Conservation (phyloP, 1,140 invertebrate genomes). For the Drosophila kanapiae region DNA sequence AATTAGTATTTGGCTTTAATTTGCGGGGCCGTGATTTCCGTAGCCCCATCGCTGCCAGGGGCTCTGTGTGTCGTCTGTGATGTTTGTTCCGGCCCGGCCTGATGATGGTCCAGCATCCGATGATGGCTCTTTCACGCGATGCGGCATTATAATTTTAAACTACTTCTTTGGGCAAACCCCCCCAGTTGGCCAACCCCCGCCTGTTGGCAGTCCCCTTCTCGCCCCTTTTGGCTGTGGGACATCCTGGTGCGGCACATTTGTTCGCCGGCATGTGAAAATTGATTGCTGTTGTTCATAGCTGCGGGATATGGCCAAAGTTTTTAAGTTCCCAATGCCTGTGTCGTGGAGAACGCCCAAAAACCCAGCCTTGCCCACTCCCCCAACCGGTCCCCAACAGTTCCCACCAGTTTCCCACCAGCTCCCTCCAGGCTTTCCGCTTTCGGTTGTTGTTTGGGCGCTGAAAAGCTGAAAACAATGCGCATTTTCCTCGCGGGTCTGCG, state of each 20-base stretch:
- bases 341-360: constrained; percentile 22
- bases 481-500: constrained; percentile 78
- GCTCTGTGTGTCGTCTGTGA: constrained; percentile 12
- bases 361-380: constrained; percentile 5
- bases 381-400: neutral
- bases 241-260: constrained; percentile 76
- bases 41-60: neutral
- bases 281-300: constrained; percentile 82
- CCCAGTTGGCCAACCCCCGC: neutral
- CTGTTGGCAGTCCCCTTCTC: neutral
- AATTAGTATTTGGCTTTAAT: constrained; percentile 20
- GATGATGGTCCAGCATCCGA: constrained; percentile 46
- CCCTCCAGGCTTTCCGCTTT: constrained; percentile 19
- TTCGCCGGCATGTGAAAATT: constrained; percentile 81
- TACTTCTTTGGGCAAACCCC: constrained; percentile 39
- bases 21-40: constrained; percentile 15
- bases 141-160: constrained; percentile 78
- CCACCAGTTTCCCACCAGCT: constrained; percentile 1
- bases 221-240: constrained; percentile 23
- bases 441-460: constrained; percentile 69
- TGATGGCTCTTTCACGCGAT: constrained; percentile 51
- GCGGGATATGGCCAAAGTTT: constrained; percentile 82
- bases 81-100: constrained; percentile 40
- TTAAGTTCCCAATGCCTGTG: constrained; percentile 69
- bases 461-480: constrained; percentile 82